phyloP scores from a whole-genome alignment of 2,888 invertebrate species.

The Nycteola revayana region DNA sequence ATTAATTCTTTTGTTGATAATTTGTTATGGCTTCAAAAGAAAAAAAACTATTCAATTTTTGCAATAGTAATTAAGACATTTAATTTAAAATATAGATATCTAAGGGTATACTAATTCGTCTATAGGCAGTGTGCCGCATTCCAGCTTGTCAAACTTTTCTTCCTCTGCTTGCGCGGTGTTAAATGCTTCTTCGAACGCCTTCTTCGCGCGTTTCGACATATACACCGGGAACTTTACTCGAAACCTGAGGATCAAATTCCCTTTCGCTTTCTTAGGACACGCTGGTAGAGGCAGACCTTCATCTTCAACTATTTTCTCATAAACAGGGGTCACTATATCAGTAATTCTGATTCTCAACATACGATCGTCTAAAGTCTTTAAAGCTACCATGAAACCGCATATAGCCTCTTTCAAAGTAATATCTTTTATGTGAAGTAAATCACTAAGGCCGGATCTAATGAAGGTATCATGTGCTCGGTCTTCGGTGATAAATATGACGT shows the following conservation, averaged over 20 bases:
- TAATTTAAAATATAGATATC: too few relatives aligned
- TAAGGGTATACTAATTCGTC: slow-evolving; percentile 2
- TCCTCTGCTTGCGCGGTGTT: slow-evolving; percentile 57
- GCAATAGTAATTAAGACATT: too few relatives aligned
- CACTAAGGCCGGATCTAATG: slow-evolving; percentile 83
- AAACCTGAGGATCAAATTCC: slow-evolving; percentile 87
- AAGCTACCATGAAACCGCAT: slow-evolving; percentile 84
- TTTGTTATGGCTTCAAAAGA: too few relatives aligned
- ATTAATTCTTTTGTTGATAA: too few relatives aligned
- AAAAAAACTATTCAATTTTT: too few relatives aligned
- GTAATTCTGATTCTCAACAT: slow-evolving; percentile 85
- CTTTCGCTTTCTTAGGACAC: slow-evolving; percentile 82
- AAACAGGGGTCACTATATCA: slow-evolving; percentile 86
- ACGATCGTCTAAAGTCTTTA: slow-evolving; percentile 87
- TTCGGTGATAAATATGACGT: slow-evolving; percentile 88
- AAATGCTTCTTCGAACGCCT: slow-evolving; percentile 67
- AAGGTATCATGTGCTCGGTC: slow-evolving; percentile 87
- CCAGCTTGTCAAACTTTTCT: slow-evolving; percentile 54
- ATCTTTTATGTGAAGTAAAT: slow-evolving; percentile 83
- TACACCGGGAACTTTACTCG: slow-evolving; percentile 67
- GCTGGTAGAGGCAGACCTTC: slow-evolving; percentile 89
- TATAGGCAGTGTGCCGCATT: slow-evolving; percentile 58
- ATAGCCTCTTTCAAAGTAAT: slow-evolving; percentile 87
- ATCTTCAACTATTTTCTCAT: slow-evolving; percentile 84
- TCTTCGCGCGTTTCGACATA: slow-evolving; percentile 67